Evolutionary conservation across 2,888 invertebrate genomes (phyloP), one percentile per base, ranked within the genome.

Genomic region (Apotomis capreana): DNA sequence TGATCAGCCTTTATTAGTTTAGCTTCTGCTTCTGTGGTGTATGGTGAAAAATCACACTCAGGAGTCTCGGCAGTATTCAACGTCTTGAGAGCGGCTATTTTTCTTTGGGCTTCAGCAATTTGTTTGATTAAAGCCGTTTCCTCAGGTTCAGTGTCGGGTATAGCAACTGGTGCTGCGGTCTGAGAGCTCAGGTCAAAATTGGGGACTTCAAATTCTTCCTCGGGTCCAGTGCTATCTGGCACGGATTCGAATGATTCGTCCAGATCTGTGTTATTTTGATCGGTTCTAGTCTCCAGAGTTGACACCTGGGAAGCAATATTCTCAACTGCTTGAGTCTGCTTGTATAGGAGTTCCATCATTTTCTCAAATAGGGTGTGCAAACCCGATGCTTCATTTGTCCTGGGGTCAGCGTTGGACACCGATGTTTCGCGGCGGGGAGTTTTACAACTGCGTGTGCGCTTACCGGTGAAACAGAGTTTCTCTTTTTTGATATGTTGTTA

Each of bases 1-100:
- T 49, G 51, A 62, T 62, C 62, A 36, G 62, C 62, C 15, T 51
- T 51, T 10, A 62, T 49, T 51, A 62, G 51, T 9, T 62, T 62
- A 4, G 59, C 59, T 59, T 60, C 15, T 4, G 60, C 15, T 59
- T 58, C 58, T 10, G 40, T 59, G n/a, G 59, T 59, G 40, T 40
- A n/a, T 40, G 59, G 59, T n/a, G 40, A 59, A 40, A 59, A 59
- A 36, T 59, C 59, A 15, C 59, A 59, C 37, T 59, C 59, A 10
- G 59, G 8, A n/a, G 10, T n/a, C 37, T 59, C 59, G 0, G 60
- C 0, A 3, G 60, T 44, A n/a, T 44, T 40, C 46, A 5, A 26
- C 26, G 26, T 26, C 26, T 26, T 26, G 26, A 26, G 26, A 26
- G 26, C 26, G 26, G 26, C 26, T 26, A 26, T 1, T 2, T 26